A percentile compares a stretch with the other conserved stretches of the same genome.
Evolutionary conservation across 2,888 invertebrate species (phyloP).

Genomic region (Tetragnatha montana): DNA sequence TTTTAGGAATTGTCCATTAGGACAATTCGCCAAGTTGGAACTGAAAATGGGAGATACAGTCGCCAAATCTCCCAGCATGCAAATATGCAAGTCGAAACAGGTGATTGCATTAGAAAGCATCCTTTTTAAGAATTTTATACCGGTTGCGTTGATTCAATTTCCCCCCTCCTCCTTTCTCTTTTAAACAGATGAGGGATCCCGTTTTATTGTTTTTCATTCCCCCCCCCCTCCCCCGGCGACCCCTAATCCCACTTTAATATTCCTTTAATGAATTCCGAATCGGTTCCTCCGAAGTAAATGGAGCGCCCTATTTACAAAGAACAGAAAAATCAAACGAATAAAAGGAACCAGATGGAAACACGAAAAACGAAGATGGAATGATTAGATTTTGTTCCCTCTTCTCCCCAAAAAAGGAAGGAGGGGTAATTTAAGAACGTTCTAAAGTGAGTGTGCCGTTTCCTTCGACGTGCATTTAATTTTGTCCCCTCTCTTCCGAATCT

Average conservation of each 20-base stretch:
- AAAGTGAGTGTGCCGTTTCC: conserved; percentile 23
- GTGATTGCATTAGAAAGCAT: conserved; percentile 68
- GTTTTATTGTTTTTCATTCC: conserved; percentile 67
- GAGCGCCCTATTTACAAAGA: conserved; percentile 63
- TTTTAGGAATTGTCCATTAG: no score
- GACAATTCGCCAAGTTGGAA: conserved; percentile 28
- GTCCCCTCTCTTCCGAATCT: conserved; percentile 34
- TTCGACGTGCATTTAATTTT: conserved; percentile 69
- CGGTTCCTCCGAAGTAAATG: conserved; percentile 57
- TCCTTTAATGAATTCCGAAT: conserved; percentile 69
- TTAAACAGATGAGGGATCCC: conserved; percentile 43
- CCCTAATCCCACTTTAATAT: conserved; percentile 67
- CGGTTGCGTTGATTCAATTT: conserved; percentile 54
- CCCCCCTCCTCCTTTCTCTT: conserved; percentile 42
- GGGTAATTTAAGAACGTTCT: conserved; percentile 64
- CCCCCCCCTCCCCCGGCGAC: conserved; percentile 10
- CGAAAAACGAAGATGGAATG: conserved; percentile 65
- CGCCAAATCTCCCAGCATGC: conserved; percentile 53
- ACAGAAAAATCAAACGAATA: conserved; percentile 40
- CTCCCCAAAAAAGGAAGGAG: conserved; percentile 20
- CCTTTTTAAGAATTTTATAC: conserved; percentile 54
- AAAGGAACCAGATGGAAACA: conserved; percentile 44
- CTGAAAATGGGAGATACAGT: conserved; percentile 23
- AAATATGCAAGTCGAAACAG: conserved; percentile 57
- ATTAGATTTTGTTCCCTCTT: conserved; percentile 61